Evolutionary conservation across 92 coral and sea anemone species (phyloP).

Genomic region (Epizoanthus illoricatus): DNA sequence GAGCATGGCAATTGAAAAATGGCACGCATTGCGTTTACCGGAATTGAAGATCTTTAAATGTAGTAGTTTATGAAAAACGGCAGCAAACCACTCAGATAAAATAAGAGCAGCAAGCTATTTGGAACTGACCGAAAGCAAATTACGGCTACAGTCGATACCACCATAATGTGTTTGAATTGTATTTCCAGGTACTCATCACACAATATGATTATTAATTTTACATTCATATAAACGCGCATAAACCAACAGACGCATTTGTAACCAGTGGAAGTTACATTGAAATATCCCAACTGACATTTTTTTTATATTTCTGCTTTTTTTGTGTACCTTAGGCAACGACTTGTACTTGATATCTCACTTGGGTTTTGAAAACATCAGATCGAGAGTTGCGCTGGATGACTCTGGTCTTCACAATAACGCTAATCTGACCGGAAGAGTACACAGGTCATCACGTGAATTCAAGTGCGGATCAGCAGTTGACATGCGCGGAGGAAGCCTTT

Average conservation of each 20-base stretch:
- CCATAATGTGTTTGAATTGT: too few relatives aligned
- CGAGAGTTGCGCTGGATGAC: slow-evolving; percentile 64
- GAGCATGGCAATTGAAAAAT: too few relatives aligned
- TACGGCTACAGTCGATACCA: too few relatives aligned
- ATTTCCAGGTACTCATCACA: too few relatives aligned
- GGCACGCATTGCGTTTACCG: too few relatives aligned
- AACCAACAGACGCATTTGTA: background rate
- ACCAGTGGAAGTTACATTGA: background rate
- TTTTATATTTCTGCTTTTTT: background rate
- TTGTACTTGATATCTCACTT: slow-evolving; percentile 76
- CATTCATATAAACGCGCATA: too few relatives aligned
- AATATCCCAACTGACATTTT: background rate
- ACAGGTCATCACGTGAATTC: slow-evolving; percentile 56
- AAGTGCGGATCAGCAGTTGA: slow-evolving; percentile 82
- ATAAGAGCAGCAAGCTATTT: too few relatives aligned
- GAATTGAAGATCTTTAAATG: too few relatives aligned
- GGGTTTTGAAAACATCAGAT: slow-evolving; percentile 67
- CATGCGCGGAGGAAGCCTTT: slow-evolving; percentile 82
- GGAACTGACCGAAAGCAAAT: too few relatives aligned
- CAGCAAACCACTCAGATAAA: too few relatives aligned
- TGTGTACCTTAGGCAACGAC: slow-evolving; percentile 58
- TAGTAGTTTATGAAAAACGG: too few relatives aligned
- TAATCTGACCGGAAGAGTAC: slow-evolving; percentile 52
- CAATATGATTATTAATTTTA: too few relatives aligned
- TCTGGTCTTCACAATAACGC: slow-evolving; percentile 85